Evolutionary conservation across 2,888 invertebrate genomes (phyloP).

Genomic region (Rambutsinella grinnellia): DNA sequence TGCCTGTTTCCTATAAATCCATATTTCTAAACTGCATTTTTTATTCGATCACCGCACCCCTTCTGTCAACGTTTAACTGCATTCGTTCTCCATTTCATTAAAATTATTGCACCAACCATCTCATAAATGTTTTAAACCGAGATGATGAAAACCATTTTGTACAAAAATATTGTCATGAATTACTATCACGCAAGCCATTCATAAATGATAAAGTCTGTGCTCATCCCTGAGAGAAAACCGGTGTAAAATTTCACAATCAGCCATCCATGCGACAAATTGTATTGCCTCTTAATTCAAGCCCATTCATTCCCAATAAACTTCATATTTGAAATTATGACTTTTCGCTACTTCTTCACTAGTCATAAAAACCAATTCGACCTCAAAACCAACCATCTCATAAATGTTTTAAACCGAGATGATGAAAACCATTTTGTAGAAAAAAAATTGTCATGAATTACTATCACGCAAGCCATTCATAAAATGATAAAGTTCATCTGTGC

Average conservation of each 20-base stretch:
- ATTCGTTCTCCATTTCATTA: background rate
- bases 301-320: no score
- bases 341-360: slow-evolving; percentile 2
- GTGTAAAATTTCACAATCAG: slow-evolving; percentile 47
- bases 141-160: no score
- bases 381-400: no score
- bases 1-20: background rate
- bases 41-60: background rate
- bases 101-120: slow-evolving; percentile 4
- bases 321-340: no score
- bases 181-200: slow-evolving; percentile 1
- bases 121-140: no score
- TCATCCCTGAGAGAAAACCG: slow-evolving; percentile 20
- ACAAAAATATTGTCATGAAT: slow-evolving; percentile 16
- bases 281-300: no score
- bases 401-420: no score
- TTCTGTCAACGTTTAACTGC: background rate
- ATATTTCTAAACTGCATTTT: background rate
- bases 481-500: background rate
- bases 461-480: background rate
- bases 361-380: slow-evolving; percentile 37
- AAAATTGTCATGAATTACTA: slow-evolving; percentile 18
- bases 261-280: slow-evolving; percentile 52
- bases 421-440: no score
- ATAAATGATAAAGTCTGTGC: background rate